Evolutionary conservation across 2,888 invertebrate species (phyloP), one percentile per base, ranked within the genome.

Genomic region (Drosophila nr. perissopoda): DNA sequence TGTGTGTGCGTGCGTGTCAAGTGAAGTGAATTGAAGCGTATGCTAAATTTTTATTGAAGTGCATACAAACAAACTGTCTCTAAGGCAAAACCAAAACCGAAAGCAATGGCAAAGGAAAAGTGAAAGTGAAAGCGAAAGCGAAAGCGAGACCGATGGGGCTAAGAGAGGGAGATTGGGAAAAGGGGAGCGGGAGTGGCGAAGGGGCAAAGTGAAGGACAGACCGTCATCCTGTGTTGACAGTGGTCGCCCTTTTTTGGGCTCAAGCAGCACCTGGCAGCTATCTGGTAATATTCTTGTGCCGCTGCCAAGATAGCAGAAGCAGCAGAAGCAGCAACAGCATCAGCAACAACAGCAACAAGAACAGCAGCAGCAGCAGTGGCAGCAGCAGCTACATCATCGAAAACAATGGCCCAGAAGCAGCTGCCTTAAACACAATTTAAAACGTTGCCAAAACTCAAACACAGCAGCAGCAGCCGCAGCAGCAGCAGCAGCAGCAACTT

Each of bases 1-100:
- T 53, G 71, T 29, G 49, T 52, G 51, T 60, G 53, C 40, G 75
- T 73, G 78, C 65, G 73, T 77, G 76, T 69, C 76, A 82, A 84
- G 87, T 82, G 79, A 84, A 82, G 84, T 84, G 84, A 78, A 83
- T 81, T 76, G 83, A 87, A 82, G 82, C 84, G 87, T 82, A 87
- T 87, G 83, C 84, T 74, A 87, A 82, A 87, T 83, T 87, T 87
- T 87, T 87, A 87, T 82, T 84, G 87, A 83, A 83, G 84, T 84
- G 82, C 84, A 87, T 87, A 82, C 82, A 87, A 78, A 84, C 82
- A 87, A 73, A 82, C 84, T 71, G 61, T 63, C 78, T 83, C 54
- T 59, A 66, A 77, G 81, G 38, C 68, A 49, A 31, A 38, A 29
- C 21, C 63, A 53, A 21, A 18, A 27, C n/a, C 29, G n/a, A 13